phyloP scores from a whole-genome alignment of 2,888 invertebrate genomes.

The Morpho achilles region DNA sequence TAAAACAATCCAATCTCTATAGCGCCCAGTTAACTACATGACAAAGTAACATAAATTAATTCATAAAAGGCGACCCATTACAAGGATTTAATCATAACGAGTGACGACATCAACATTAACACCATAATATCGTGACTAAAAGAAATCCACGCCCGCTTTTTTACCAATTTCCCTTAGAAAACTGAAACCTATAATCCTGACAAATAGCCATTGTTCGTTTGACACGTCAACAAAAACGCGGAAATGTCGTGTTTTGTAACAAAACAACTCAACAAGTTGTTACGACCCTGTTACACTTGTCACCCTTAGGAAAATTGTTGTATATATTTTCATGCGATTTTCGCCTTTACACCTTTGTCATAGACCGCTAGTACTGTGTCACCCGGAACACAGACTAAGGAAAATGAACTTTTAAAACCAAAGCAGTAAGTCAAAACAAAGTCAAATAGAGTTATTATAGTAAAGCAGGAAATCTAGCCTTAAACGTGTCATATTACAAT shows the following conservation, averaged over 20 bases:
- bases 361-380: slow-evolving; percentile 8
- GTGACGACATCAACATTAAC: slow-evolving; percentile 10
- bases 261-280: slow-evolving; percentile 65
- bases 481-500: too few relatives aligned
- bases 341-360: slow-evolving; percentile 17
- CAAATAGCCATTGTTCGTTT: slow-evolving; percentile 43
- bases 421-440: slow-evolving; percentile 7
- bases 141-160: slow-evolving; percentile 30
- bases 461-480: too few relatives aligned
- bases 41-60: neutral
- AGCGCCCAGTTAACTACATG: too few relatives aligned
- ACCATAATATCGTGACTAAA: slow-evolving; percentile 18
- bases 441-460: too few relatives aligned
- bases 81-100: slow-evolving; percentile 1
- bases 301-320: slow-evolving; percentile 34
- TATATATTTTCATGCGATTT: slow-evolving; percentile 13
- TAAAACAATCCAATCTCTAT: too few relatives aligned
- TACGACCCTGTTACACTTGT: slow-evolving; percentile 46
- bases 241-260: slow-evolving; percentile 49
- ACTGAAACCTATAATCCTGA: slow-evolving; percentile 39
- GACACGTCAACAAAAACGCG: slow-evolving; percentile 52
- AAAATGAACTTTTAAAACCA: neutral
- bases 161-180: slow-evolving; percentile 35
- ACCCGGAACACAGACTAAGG: slow-evolving; percentile 14
- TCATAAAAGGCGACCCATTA: slow-evolving; percentile 4